Percentiles rank a stretch among this genome's conserved stretches.
These are phyloP conservation scores for Caerostris darwini DNA, from an alignment of 1,140 invertebrate species.

Conservation along the genomic window DNA sequence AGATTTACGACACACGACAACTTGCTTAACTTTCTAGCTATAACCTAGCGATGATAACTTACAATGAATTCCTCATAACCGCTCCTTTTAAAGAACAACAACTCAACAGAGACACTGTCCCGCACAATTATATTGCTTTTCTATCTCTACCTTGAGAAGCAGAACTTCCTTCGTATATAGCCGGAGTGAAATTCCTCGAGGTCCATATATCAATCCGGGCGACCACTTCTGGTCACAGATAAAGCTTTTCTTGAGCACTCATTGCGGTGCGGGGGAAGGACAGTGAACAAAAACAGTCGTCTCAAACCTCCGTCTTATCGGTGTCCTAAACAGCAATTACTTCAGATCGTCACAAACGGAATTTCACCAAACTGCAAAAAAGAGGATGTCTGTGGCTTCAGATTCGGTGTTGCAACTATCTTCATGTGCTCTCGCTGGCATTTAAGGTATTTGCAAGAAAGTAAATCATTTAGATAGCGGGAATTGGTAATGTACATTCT, in stretches of 20 bases:
- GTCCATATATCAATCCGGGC: conserved; percentile 43
- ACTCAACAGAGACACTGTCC: not conserved
- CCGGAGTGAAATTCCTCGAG: conserved; percentile 23
- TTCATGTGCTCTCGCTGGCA: no score
- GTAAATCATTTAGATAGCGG: no score
- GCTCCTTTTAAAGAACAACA: no score
- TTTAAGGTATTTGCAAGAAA: no score
- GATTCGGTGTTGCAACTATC: no score
- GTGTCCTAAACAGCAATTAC: conserved; percentile 52
- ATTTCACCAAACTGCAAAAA: conserved; percentile 22
- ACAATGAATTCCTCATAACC: no score
- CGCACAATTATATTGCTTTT: conserved; percentile 6
- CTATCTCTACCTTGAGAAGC: not conserved
- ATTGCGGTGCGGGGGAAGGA: not conserved
- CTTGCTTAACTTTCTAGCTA: no score
- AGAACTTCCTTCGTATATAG: conserved; percentile 43
- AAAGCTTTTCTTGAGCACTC: conserved; percentile 9
- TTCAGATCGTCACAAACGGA: not conserved
- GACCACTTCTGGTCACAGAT: conserved; percentile 36
- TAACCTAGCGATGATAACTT: no score
- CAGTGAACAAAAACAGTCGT: conserved; percentile 41
- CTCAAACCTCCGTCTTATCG: not conserved
- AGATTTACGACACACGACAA: no score
- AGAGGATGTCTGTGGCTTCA: not conserved
- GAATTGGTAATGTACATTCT: no score